Conservation (phyloP, 92 coral and sea anemone genomes). For the Hydrozoanthus gracilis region DNA sequence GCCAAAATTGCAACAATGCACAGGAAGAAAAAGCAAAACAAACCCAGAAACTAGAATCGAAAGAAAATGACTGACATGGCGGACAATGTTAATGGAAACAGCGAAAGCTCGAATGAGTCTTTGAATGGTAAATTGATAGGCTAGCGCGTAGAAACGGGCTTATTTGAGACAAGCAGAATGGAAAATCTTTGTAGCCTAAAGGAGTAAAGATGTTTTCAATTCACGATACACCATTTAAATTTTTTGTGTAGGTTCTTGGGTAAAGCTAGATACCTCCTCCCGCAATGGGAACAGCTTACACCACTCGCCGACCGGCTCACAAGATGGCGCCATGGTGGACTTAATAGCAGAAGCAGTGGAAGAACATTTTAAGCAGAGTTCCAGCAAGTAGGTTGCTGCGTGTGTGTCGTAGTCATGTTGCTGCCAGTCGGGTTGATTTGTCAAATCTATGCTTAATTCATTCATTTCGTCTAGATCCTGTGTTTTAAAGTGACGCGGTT, state of each 20-base stretch:
- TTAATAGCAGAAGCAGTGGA: constrained; percentile 94
- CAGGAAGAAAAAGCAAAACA: constrained; percentile 29
- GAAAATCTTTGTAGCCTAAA: too few species aligned
- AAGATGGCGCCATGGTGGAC: constrained; percentile 95
- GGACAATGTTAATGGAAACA: constrained; percentile 74
- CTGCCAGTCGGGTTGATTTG: not conserved
- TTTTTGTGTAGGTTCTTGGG: constrained; percentile 90
- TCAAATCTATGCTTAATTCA: not conserved
- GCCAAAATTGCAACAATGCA: constrained; percentile 31
- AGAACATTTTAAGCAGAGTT: constrained; percentile 78
- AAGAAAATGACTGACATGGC: constrained; percentile 51
- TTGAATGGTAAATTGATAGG: constrained; percentile 75
- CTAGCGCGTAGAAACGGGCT: constrained; percentile 26
- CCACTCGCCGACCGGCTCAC: constrained; percentile 87
- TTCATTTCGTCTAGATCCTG: too few species aligned
- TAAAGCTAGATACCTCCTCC: constrained; percentile 84
- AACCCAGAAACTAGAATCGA: not conserved
- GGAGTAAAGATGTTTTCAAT: too few species aligned
- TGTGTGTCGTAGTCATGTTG: not conserved
- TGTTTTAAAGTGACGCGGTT: too few species aligned
- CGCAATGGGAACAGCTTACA: constrained; percentile 88
- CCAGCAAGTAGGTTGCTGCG: constrained; percentile 43
- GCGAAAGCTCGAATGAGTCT: constrained; percentile 90
- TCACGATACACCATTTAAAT: not conserved
- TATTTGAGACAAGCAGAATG: not conserved